Base-by-base conservation (phyloP, 2,888 invertebrate genomes). In the Ryuthela nishihirai region DNA sequence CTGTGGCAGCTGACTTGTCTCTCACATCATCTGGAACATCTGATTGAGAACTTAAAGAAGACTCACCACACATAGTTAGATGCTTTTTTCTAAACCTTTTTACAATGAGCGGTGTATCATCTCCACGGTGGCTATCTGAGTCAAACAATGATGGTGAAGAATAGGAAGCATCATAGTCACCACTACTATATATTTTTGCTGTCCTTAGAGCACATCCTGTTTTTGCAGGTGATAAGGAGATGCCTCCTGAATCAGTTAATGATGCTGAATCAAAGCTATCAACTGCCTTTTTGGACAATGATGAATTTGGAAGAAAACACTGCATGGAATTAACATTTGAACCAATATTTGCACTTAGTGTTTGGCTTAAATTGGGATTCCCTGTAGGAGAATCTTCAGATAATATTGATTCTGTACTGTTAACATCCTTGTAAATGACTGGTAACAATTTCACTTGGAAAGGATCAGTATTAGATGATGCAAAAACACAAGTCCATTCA, bases 401-500 rank as follows among this genome's bases (percentile, higher is more conserved):
- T n/a, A n/a, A n/a, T n/a, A n/a, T n/a, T n/a, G n/a, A n/a, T n/a
- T n/a, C n/a, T n/a, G 40, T 40, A 32, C 39, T 23, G 23, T 15
- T 26, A 18, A 26, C 40, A n/a, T 48, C 40, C 9, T 53, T 44
- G 15, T 18, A 41, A 4, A 53, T 32, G 20, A 36, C 42, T 2
- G 41, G 42, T 25, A 54, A 20, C n/a, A 54, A 25, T 7, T 54
- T 41, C 20, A 38, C 42, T 24, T 47, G 18, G 42, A 32, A 47
- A 7, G 47, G 32, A 9, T 49, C 45, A 9, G 35, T 38, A 25
- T 40, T 39, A 12, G 45, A 29, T 0, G 56, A 56, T 5, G 45
- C 45, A 34, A 56, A 40, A 18, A 56, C 56, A 24, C 56, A 56
- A 0, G 41, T 29, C 56, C 56, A 56, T 23, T 56, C 50, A 10